Conservation (phyloP, 1,140 invertebrate genomes). For the Eupeodes corollae region DNA sequence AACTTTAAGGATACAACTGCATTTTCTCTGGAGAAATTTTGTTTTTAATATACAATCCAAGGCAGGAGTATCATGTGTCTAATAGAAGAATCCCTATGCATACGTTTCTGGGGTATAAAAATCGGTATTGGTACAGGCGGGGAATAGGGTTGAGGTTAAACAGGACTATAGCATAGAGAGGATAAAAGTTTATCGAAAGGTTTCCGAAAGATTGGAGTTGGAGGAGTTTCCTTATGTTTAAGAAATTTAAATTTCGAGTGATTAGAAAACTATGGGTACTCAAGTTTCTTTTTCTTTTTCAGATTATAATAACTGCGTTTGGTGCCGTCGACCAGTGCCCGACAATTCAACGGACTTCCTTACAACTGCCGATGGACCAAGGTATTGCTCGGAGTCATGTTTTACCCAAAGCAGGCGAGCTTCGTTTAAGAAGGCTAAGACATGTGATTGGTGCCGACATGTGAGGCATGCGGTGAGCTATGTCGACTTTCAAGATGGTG, state of each 20-base stretch:
- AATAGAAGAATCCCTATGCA: too few species aligned
- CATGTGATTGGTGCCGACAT: slow-evolving; percentile 89
- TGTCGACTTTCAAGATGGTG: slow-evolving; percentile 74
- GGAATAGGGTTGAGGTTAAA: too few species aligned
- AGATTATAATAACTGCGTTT: slow-evolving; percentile 42
- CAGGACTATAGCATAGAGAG: too few species aligned
- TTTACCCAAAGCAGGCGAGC: slow-evolving; percentile 77
- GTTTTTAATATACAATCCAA: too few species aligned
- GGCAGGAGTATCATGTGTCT: too few species aligned
- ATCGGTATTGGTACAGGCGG: too few species aligned
- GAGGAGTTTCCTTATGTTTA: neutral
- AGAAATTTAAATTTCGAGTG: neutral
- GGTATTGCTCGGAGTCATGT: slow-evolving; percentile 78
- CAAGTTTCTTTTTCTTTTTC: slow-evolving; percentile 1
- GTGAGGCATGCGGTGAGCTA: slow-evolving; percentile 83
- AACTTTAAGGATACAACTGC: too few species aligned
- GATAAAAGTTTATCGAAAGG: too few species aligned
- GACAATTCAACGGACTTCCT: slow-evolving; percentile 43
- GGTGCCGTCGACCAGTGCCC: slow-evolving; percentile 46
- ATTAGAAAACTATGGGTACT: too few species aligned
- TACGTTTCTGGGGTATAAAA: too few species aligned
- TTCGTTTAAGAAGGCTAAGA: slow-evolving; percentile 80
- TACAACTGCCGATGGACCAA: slow-evolving; percentile 44
- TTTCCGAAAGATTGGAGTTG: too few species aligned
- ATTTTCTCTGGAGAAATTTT: too few species aligned